phyloP scores from a whole-genome alignment of 1,140 invertebrate species.

The Dermatophagoides farinae region DNA sequence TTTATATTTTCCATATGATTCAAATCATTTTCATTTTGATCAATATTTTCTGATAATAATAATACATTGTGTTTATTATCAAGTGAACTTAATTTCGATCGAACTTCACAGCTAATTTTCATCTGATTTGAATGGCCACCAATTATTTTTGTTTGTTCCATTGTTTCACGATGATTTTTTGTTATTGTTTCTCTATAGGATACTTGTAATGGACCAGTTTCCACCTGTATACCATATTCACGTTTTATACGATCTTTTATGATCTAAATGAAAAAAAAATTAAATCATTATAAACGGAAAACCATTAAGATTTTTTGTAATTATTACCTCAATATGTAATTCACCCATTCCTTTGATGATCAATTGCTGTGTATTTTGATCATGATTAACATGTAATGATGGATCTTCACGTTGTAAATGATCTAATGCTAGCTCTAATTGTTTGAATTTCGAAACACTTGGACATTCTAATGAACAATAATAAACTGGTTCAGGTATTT shows the following conservation, averaged over 20 bases:
- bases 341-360: constrained; percentile 75
- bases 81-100: neutral
- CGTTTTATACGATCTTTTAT: constrained; percentile 61
- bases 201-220: constrained; percentile 82
- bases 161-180: constrained; percentile 29
- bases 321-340: constrained; percentile 55
- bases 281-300: neutral
- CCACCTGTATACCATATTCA: constrained; percentile 78
- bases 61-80: neutral
- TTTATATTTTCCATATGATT: constrained; percentile 21
- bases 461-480: constrained; percentile 90
- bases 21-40: constrained; percentile 32
- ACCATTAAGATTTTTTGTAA: neutral
- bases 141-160: constrained; percentile 42
- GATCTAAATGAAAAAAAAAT: constrained; percentile 28
- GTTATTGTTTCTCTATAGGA: constrained; percentile 64
- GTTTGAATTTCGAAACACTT: constrained; percentile 45
- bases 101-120: constrained; percentile 19
- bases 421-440: constrained; percentile 60
- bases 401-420: constrained; percentile 80
- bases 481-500: constrained; percentile 78
- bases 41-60: neutral
- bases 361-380: constrained; percentile 55
- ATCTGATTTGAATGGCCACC: constrained; percentile 19
- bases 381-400: constrained; percentile 45